phyloP scores from a whole-genome alignment of 2,888 invertebrate genomes.

The Cataglyphis cursor region DNA sequence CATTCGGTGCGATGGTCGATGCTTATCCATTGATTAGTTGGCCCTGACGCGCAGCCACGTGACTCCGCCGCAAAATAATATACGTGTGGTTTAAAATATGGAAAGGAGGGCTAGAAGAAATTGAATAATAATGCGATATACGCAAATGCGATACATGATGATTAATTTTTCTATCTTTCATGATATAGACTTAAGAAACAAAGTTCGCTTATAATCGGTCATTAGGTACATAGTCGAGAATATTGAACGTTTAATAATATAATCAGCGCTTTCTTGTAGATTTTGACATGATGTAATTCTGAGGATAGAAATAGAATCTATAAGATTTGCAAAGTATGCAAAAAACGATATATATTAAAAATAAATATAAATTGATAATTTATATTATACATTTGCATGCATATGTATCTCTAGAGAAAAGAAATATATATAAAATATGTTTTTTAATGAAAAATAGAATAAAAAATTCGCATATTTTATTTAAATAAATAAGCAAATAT shows the following conservation, averaged over 20 bases:
- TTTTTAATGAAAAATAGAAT: background rate
- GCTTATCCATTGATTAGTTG: constrained; percentile 79
- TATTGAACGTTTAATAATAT: constrained; percentile 30
- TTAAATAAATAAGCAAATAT: background rate
- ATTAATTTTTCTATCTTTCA: background rate
- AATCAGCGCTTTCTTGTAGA: background rate
- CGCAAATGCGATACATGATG: background rate
- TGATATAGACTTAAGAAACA: background rate
- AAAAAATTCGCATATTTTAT: background rate
- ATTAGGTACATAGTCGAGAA: background rate
- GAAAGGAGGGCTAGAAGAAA: constrained; percentile 9
- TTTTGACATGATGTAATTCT: background rate
- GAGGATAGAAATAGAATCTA: background rate
- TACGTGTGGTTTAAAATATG: constrained; percentile 11
- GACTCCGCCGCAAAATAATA: constrained; percentile 54
- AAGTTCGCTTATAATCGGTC: background rate
- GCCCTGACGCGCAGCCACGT: constrained; percentile 75
- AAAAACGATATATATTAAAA: background rate
- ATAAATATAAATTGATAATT: background rate
- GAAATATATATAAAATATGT: background rate
- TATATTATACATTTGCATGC: background rate
- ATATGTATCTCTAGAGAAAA: background rate
- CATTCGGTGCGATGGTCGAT: constrained; percentile 77
- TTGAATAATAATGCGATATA: constrained; percentile 30
- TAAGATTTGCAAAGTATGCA: background rate